These are phyloP conservation scores for Diorhabda carinulata DNA, from an alignment of 1,140 invertebrate species.

Conservation along the genomic window DNA sequence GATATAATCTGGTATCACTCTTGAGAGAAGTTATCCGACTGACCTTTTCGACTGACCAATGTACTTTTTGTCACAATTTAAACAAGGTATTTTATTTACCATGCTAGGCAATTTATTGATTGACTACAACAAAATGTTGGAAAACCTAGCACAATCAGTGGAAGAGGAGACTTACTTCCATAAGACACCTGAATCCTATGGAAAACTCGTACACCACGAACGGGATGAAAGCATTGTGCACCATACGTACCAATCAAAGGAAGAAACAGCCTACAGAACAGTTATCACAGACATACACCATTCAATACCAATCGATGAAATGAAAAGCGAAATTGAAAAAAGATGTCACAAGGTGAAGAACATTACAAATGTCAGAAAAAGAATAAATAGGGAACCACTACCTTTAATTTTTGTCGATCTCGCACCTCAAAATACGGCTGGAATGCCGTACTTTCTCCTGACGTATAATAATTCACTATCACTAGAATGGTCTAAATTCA, in stretches of 20 bases:
- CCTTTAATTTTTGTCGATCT: constrained; percentile 44
- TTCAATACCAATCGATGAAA: constrained; percentile 8
- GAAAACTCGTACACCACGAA: constrained; percentile 9
- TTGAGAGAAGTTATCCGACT: no score
- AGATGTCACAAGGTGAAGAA: constrained; percentile 26
- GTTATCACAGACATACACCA: constrained; percentile 16
- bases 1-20: no score
- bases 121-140: no score
- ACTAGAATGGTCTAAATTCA: no score
- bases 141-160: background rate
- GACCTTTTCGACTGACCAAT: no score
- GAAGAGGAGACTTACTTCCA: background rate
- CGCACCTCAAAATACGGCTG: constrained; percentile 22
- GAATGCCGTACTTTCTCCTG: no score
- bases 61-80: no score
- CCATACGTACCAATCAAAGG: constrained; percentile 20
- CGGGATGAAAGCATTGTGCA: constrained; percentile 12
- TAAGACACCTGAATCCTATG: constrained; percentile 15
- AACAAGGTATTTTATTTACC: no score
- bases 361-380: constrained; percentile 31
- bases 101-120: no score
- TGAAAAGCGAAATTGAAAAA: constrained; percentile 5
- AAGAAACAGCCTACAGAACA: constrained; percentile 18
- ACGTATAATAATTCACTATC: no score
- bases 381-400: constrained; percentile 37